Evolutionary conservation across 2,888 invertebrate genomes (phyloP), one percentile per base, ranked within the genome.

Genomic region (Trichacis sp.): DNA sequence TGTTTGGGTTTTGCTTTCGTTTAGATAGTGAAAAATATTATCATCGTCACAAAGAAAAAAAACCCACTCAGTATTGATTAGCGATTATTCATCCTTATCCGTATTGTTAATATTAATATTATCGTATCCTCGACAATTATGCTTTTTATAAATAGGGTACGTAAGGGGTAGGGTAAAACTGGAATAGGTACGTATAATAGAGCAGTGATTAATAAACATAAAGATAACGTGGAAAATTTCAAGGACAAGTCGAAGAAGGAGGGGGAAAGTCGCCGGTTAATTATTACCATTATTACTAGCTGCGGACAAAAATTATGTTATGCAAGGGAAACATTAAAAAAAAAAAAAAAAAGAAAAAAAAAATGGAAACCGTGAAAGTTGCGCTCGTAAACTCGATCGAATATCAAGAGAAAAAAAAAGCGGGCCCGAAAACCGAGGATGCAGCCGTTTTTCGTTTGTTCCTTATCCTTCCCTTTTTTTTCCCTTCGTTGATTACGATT

Each of bases 51-150:
- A 80, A 83, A 24, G n/a, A n/a, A 11, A 33, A 33, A 33, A 84
- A 84, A 82, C 79, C 84, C 83, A 84, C 83, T 82, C 82, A 80
- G 77, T 82, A 82, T 63, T 82, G 81, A 83, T 84, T 83, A 84
- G 84, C 83, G 78, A 81, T n/a, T 83, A 82, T 79, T 79, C 75
- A 81, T 81, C 73, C 80, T 82, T 82, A 82, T 80, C 24, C 73
- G 74, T 84, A 82, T 79, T 83, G 82, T 83, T 84, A 82, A 81
- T 82, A 83, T 81, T 83, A 82, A 80, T 83, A 80, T 79, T 82
- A 83, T 80, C 80, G 77, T 82, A 82, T 81, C 77, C 81, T 83
- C 79, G 74, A 81, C 83, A 83, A 24, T 81, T 82, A 83, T 83
- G 83, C 80, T 81, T 82, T n/a, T 82, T 80, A 83, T 83, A 83